Evolutionary conservation across 2,797 vertebrate species (phyloP), one percentile per base, ranked within the genome.

Genomic region (Mastacembelus armatus): DNA sequence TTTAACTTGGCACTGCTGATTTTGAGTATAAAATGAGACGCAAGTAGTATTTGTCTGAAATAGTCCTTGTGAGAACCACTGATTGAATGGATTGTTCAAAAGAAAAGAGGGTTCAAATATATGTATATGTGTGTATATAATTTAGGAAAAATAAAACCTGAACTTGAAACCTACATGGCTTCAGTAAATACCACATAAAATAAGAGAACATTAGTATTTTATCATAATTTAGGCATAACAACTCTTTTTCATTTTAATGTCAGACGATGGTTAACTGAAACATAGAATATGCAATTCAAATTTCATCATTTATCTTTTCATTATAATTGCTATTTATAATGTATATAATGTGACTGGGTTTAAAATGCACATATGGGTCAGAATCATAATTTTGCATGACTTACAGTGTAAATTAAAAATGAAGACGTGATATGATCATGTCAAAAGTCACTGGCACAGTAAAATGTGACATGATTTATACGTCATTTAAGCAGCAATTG

Each of bases 381-480:
- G n/a, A 56, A 40, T 73, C 66, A 35, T 47, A 44, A 68, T 74
- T 72, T 36, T 42, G 10, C 43, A 22, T 5, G 30, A 66, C 32
- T 29, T 43, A 58, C 19, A 57, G 44, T 49, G 58, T 16, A 43
- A 67, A 73, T 83, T 32, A 76, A 50, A 51, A 65, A 58, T n/a
- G 2, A 36, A 66, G 75, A 48, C 26, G 15, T 40, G 58, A 42
- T 57, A 39, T 43, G 35, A 9, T 50, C 4, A 15, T 66, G 58
- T 71, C 54, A 72, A n/a, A 61, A 57, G 64, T 51, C 61, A 43
- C 18, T 8, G 18, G 11, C 50, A n/a, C n/a, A n/a, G n/a, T n/a
- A n/a, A n/a, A n/a, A n/a, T n/a, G n/a, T n/a, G n/a, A n/a, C n/a
- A n/a, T 71, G 55, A 77, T 57, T 76, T 24, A 48, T 29, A 35